Conservation (phyloP, 1,140 invertebrate species). For the Mactra quadrangularis region DNA sequence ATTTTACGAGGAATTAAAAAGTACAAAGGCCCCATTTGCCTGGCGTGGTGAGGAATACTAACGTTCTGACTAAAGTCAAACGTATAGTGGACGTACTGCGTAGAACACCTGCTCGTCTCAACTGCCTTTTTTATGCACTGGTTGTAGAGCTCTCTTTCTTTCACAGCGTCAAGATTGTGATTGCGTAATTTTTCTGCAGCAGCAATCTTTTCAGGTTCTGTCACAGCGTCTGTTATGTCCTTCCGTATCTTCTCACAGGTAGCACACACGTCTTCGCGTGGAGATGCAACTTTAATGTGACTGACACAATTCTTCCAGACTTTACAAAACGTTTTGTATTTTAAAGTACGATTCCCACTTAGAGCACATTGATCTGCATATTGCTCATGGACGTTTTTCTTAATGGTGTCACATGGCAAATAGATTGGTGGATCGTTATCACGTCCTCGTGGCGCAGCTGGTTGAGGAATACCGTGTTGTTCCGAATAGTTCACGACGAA, state of each 20-base stretch:
- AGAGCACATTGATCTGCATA: background rate
- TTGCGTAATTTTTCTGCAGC: too few species aligned
- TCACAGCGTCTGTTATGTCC: background rate
- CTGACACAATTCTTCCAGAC: background rate
- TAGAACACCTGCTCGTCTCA: too few species aligned
- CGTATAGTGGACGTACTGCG: too few species aligned
- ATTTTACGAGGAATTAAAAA: too few species aligned
- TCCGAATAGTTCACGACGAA: background rate
- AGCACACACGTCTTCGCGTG: background rate
- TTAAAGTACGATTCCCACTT: background rate
- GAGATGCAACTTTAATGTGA: background rate
- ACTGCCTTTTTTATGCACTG: too few species aligned
- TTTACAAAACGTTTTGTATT: background rate
- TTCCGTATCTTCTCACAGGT: background rate
- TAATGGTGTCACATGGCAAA: background rate
- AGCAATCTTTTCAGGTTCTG: too few species aligned
- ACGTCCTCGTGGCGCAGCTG: background rate
- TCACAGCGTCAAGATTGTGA: too few species aligned
- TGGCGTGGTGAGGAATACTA: too few species aligned
- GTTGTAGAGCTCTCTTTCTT: too few species aligned
- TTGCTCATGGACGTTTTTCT: background rate
- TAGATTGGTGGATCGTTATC: background rate
- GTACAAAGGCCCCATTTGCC: too few species aligned
- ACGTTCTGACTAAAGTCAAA: too few species aligned
- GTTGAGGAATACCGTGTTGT: background rate